These are phyloP conservation scores for Actias luna DNA, from an alignment of 2,888 invertebrate species.

Conservation along the genomic window DNA sequence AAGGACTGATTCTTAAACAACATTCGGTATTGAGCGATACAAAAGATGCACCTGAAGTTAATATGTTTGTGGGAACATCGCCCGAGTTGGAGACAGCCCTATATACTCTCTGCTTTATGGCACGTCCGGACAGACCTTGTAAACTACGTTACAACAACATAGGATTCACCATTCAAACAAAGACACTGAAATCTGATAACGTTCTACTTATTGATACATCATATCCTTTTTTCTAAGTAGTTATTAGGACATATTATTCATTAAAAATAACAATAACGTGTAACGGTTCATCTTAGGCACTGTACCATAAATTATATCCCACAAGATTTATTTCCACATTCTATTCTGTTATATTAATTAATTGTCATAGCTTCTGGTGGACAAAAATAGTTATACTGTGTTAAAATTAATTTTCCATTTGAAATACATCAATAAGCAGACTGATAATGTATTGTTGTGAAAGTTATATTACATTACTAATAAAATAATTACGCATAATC, in stretches of 20 bases:
- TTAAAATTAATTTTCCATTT: not conserved
- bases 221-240: slow-evolving; percentile 55
- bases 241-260: not conserved
- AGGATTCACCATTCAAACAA: slow-evolving; percentile 69
- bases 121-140: slow-evolving; percentile 88
- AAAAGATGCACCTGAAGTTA: slow-evolving; percentile 89
- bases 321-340: too few species aligned
- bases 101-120: slow-evolving; percentile 93
- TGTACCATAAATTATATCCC: too few species aligned
- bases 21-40: slow-evolving; percentile 87
- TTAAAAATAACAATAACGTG: not conserved
- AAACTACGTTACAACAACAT: slow-evolving; percentile 80
- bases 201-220: slow-evolving; percentile 67
- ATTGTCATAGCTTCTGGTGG: not conserved
- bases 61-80: slow-evolving; percentile 92
- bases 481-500: not conserved
- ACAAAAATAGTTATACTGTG: not conserved
- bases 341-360: not conserved
- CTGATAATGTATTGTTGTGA: not conserved
- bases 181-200: slow-evolving; percentile 65
- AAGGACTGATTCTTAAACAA: slow-evolving; percentile 88
- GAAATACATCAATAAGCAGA: not conserved
- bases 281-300: not conserved
- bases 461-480: not conserved
- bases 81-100: slow-evolving; percentile 95